Base-by-base conservation (phyloP, 2,113 vertebrate species). In the Nyctibius bracteatus region DNA sequence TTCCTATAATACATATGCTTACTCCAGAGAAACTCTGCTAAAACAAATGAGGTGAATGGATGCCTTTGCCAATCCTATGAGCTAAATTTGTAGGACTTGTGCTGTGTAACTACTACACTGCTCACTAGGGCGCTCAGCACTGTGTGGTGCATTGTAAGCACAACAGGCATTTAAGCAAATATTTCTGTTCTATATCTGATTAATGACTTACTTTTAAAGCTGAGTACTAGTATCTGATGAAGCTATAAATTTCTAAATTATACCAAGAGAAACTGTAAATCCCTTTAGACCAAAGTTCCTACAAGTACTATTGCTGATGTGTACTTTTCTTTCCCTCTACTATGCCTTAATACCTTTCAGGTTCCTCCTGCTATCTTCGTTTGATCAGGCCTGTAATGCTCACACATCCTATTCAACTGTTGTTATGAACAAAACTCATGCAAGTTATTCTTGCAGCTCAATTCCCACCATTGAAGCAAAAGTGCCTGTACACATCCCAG, bases 71-170 rank as follows among this genome's bases (percentile, higher is more conserved):
- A 52, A 28, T 44, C 35, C 33, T 72, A 1, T 49, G 47, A 81
- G 22, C 52, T 71, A 55, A 74, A 66, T 59, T 37, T 63, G 31
- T 55, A 47, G 65, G 35, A 79, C 7, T 27, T 59, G 25, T 71
- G 33, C 52, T 61, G 18, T 31, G 27, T 81, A 71, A 51, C 41
- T 68, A 12, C 62, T 59, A 19, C 21, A 14, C 63, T 68, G 41
- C 47, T 61, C 41, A 37, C 25, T 37, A 14, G 30, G 44, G 7
- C 0, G 0, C 62, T 47, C 44, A 68, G 44, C 51, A 31, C 27
- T 1, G 1, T 11, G 27, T 14, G 52, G 12, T 67, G 33, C 23
- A 15, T 6, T 94, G 43, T 77, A 58, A 90, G 62, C 70, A 75
- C 19, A 58, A 19, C 9, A 49, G n/a, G 31, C 39, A 71, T 47